phyloP scores from a whole-genome alignment of 1,140 invertebrate species.

The Temnothorax longispinosus region DNA sequence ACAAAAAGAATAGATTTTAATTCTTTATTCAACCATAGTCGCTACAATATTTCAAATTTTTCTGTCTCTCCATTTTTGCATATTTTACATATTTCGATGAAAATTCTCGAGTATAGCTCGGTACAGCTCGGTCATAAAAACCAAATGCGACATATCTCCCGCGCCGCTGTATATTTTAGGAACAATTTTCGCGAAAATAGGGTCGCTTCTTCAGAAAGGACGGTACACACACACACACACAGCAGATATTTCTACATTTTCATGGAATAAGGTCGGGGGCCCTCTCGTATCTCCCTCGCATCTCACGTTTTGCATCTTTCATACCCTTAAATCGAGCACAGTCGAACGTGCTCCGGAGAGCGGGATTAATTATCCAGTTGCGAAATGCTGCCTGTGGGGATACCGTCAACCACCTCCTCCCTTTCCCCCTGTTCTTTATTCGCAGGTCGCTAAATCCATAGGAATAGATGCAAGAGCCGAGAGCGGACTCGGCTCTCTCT shows the following conservation, averaged over 20 bases:
- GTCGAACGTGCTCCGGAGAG: slow-evolving; percentile 11
- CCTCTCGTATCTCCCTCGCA: neutral
- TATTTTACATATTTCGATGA: slow-evolving; percentile 30
- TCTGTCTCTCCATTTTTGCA: neutral
- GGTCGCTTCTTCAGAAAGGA: slow-evolving; percentile 30
- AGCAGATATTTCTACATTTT: slow-evolving; percentile 27
- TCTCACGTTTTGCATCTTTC: slow-evolving; percentile 35
- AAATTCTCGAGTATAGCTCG: neutral
- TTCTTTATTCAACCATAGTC: neutral
- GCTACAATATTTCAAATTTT: slow-evolving; percentile 9
- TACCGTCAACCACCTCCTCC: neutral
- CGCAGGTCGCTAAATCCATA: neutral
- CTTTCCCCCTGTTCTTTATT: neutral
- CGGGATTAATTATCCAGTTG: slow-evolving; percentile 50
- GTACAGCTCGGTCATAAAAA: slow-evolving; percentile 25
- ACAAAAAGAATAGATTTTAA: slow-evolving; percentile 9
- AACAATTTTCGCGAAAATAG: slow-evolving; percentile 41
- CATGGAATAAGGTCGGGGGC: slow-evolving; percentile 28
- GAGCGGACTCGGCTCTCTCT: neutral
- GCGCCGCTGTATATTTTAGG: slow-evolving; percentile 33
- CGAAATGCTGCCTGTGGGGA: slow-evolving; percentile 6
- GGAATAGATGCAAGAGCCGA: neutral
- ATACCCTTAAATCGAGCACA: slow-evolving; percentile 47
- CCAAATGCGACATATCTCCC: slow-evolving; percentile 8
- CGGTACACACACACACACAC: neutral